Percentiles rank a stretch among this genome's conserved stretches.
Evolutionary conservation across 2,888 invertebrate species (phyloP).

Genomic region (Euzophera pinguis): DNA sequence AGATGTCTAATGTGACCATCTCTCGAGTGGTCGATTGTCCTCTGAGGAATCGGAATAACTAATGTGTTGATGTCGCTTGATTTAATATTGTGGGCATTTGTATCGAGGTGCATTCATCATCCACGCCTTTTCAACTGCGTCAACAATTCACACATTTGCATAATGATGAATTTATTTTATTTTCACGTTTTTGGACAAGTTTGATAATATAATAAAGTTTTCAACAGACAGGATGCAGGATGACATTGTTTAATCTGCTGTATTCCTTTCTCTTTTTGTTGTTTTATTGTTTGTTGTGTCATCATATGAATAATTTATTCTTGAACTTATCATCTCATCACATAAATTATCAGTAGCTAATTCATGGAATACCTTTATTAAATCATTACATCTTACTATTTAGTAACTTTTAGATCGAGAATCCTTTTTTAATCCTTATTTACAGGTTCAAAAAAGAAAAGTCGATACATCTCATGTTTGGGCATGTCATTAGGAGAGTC

Average conservation of each 20-base stretch:
- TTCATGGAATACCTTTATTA: no score
- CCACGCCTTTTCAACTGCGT: slow-evolving; percentile 41
- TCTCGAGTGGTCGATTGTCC: slow-evolving; percentile 52
- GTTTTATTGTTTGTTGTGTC: neutral
- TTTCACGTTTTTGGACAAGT: neutral
- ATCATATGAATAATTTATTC: no score
- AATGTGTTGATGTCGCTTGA: slow-evolving; percentile 53
- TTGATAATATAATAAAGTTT: neutral
- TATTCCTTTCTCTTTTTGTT: neutral
- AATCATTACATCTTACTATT: no score
- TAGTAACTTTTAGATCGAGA: no score
- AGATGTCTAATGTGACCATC: slow-evolving; percentile 64
- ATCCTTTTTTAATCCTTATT: no score
- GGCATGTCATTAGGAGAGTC: slow-evolving; percentile 31
- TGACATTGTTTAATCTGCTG: neutral
- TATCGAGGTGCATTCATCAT: slow-evolving; percentile 42
- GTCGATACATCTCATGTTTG: slow-evolving; percentile 14
- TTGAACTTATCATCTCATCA: no score
- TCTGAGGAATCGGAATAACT: slow-evolving; percentile 50
- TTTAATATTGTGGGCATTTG: slow-evolving; percentile 43
- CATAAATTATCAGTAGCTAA: no score
- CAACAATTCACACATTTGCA: slow-evolving; percentile 42
- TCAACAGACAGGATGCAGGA: slow-evolving; percentile 1
- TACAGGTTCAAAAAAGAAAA: slow-evolving; percentile 21
- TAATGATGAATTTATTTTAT: slow-evolving; percentile 40